Conservation (phyloP, 35 echinoderm and acorn worm species). For the Amphiura filiformis region DNA sequence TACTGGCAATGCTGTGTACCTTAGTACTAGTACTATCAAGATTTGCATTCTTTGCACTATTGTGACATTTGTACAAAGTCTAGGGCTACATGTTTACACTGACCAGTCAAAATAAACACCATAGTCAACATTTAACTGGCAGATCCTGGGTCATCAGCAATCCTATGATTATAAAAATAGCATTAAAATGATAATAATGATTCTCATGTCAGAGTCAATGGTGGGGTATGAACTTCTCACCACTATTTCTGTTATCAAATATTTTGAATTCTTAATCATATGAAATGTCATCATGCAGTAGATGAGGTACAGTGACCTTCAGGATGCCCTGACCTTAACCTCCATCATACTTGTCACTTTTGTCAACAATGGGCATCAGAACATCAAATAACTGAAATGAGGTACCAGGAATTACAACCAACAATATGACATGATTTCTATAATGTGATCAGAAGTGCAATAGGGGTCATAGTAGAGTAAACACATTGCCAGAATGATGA, state of each 20-base stretch:
- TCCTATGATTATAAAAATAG: not conserved
- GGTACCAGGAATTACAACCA: too few relatives aligned
- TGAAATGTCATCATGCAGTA: not conserved
- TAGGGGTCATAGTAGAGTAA: not conserved
- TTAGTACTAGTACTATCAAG: not conserved
- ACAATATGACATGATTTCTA: not conserved
- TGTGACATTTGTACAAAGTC: conserved; percentile 12
- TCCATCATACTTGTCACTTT: not conserved
- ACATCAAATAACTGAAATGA: too few relatives aligned
- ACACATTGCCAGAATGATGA: not conserved
- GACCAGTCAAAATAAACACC: conserved; percentile 3
- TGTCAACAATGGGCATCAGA: too few relatives aligned
- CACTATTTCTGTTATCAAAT: not conserved
- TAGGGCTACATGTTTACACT: not conserved
- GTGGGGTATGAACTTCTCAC: not conserved
- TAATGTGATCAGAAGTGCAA: not conserved
- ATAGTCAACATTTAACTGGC: not conserved
- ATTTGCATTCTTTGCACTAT: not conserved
- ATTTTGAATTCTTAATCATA: not conserved
- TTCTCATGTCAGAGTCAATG: not conserved
- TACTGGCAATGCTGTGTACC: not conserved
- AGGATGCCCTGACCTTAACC: not conserved
- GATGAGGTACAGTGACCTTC: not conserved
- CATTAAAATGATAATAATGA: not conserved
- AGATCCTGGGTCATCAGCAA: not conserved